Evolutionary conservation across 2,113 vertebrate genomes (phyloP), one percentile per base, ranked within the genome.

Genomic region (Cairina moschata): DNA sequence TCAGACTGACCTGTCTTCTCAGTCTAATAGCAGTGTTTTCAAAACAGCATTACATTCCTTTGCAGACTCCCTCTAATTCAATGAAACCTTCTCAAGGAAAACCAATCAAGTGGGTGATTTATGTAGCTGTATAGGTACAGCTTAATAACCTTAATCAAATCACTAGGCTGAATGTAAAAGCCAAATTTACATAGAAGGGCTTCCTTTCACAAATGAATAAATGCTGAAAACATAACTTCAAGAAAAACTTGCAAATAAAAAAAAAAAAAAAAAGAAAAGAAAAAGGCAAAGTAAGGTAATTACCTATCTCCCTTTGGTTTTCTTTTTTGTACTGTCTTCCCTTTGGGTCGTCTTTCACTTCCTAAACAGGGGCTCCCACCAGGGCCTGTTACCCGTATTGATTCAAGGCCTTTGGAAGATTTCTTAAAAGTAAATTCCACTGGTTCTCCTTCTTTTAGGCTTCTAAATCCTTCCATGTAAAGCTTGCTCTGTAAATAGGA

Each of bases 391-490:
- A 99, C 99, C 98, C 99, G 98, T 98, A 99, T 98, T 94, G 99
- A 99, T 98, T 99, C 99, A 98, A 99, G 98, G 97, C 99, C 99
- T 98, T 99, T 99, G 91, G 98, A 99, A 97, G 99, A 99, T 98
- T 99, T 99, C 98, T 99, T 99, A 97, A 99, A 99, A 96, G 99
- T 99, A 98, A 99, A 99, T 98, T 99, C 99, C 98, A 99, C 99
- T 97, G 98, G 98, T 98, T 99, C 99, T 94, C 99, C 99, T 98
- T 99, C 99, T 98, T 99, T 99, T 97, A 99, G 98, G 97, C 99
- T 99, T 98, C 99, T 99, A 98, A 99, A 99, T 97, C 99, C 99
- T 98, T 99, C 99, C 99, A 99, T 99, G 98, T 99, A 99, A 97
- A 99, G 98, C 98, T 99, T 99, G 98, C 99, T 99, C 99, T 99